Evolutionary conservation across 2,888 invertebrate genomes (phyloP), one percentile per base, ranked within the genome.

Genomic region (Trisateles emortualis): DNA sequence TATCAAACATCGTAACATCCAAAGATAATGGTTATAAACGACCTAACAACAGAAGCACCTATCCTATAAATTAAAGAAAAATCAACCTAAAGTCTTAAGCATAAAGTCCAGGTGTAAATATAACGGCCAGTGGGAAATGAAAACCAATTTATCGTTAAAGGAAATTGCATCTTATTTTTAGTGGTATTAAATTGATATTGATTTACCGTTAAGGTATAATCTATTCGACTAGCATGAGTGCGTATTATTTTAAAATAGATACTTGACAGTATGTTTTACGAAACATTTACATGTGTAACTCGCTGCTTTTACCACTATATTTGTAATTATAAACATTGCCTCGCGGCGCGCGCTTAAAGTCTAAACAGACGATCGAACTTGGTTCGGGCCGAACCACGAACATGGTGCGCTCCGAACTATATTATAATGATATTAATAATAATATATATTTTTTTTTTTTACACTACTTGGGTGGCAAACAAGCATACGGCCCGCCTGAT

Each of bases 11-110:
- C 66, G 56, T 47, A 64, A 68, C 69, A 68, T 69, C 76, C 61
- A 70, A 65, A 72, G 63, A 67, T 80, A 78, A 81, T 75, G 74
- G 68, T 74, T 73, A 80, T 76, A 72, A 77, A 79, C 62, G 74
- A 72, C 60, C 66, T 62, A 50, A 52, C 62, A 64, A 70, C 60
- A 64, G 68, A 75, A 72, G 62, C 55, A 56, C 54, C 61, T 56
- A 68, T 56, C 11, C 1, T 30, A 11, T 1, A 36, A 13, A 26
- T 26, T 10, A 43, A 14, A 24, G 9, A 16, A 48, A 38, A 52
- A 42, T 43, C 9, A 52, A 3, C 26, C 14, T 32, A 38, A 42
- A 13, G 0, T 0, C 14, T 0, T 9, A 10, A 14, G 4, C 11
- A 43, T 47, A 43, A 19, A 13, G 42, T 43, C 13, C 11, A 19